These are phyloP conservation scores for Cybosia mesomella DNA, from an alignment of 2,888 invertebrate genomes.

Conservation along the genomic window DNA sequence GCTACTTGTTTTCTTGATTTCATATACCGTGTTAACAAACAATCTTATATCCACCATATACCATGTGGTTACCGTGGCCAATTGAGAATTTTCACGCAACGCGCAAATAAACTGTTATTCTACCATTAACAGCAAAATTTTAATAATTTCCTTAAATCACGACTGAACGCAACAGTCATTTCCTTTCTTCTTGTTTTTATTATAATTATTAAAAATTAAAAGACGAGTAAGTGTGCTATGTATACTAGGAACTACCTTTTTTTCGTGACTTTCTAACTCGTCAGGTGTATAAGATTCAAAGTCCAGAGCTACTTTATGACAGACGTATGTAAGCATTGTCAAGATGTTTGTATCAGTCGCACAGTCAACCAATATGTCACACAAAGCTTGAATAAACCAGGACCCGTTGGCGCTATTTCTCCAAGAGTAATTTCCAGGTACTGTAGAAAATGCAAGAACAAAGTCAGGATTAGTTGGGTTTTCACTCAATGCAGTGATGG, in stretches of 20 bases:
- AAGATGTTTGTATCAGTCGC: conserved; percentile 92
- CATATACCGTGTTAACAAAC: no score
- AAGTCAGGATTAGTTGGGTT: conserved; percentile 98
- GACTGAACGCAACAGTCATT: conserved; percentile 11
- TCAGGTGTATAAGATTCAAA: conserved; percentile 95
- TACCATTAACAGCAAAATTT: no score
- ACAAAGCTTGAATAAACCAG: conserved; percentile 98
- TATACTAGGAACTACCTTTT: conserved; percentile 97
- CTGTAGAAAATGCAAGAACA: conserved; percentile 97
- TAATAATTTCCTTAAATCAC: conserved; percentile 5
- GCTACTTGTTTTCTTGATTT: neutral
- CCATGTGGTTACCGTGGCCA: no score
- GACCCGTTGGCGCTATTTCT: conserved; percentile 97
- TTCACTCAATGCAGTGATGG: conserved; percentile 88
- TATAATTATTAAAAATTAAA: conserved; percentile 88
- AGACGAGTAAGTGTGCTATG: conserved; percentile 96
- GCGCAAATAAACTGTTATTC: no score
- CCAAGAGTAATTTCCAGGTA: conserved; percentile 98
- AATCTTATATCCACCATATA: no score
- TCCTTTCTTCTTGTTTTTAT: conserved; percentile 4
- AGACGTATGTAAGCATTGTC: conserved; percentile 94
- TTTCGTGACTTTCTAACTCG: conserved; percentile 91
- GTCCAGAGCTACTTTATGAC: conserved; percentile 94
- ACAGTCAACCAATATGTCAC: conserved; percentile 91
- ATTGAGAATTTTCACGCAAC: no score